Evolutionary conservation across 1,140 invertebrate genomes (phyloP).

Genomic region (Leptoteleia sp.): DNA sequence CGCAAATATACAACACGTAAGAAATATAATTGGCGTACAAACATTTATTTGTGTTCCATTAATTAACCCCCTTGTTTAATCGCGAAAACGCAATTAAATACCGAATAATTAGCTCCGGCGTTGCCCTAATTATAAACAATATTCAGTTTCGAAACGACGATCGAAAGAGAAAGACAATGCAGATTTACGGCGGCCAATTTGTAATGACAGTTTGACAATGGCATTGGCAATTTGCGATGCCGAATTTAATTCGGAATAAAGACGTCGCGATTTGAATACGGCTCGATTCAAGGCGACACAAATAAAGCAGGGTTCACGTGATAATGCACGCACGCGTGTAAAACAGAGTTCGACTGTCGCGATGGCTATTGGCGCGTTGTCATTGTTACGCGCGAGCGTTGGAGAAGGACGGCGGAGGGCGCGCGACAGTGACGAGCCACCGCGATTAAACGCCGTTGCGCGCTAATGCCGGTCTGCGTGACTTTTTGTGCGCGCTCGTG

Average conservation of each 20-base stretch:
- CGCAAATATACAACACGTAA: no score
- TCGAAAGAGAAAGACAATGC: no score
- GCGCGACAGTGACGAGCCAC: slow-evolving; percentile 20
- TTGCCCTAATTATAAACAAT: no score
- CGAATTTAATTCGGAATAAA: slow-evolving; percentile 34
- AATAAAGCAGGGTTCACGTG: slow-evolving; percentile 48
- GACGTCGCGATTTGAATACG: slow-evolving; percentile 37
- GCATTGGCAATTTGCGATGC: slow-evolving; percentile 23
- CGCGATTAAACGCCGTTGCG: slow-evolving; percentile 34
- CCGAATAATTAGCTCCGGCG: no score
- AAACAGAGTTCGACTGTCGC: slow-evolving; percentile 35
- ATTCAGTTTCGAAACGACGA: no score
- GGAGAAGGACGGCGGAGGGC: slow-evolving; percentile 17
- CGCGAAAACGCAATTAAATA: no score
- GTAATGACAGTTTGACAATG: slow-evolving; percentile 18
- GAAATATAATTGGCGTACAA: no score
- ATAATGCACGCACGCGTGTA: slow-evolving; percentile 20
- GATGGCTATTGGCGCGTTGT: slow-evolving; percentile 47
- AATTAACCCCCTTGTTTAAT: no score
- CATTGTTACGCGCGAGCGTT: slow-evolving; percentile 27
- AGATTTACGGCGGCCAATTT: slow-evolving; percentile 3
- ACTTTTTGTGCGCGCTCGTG: slow-evolving; percentile 15
- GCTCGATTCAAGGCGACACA: slow-evolving; percentile 35
- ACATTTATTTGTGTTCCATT: no score
- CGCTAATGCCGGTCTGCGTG: slow-evolving; percentile 13